Evolutionary conservation across 2,888 invertebrate genomes (phyloP), one percentile per base, ranked within the genome.

Genomic region (Eumacrocentrus americanus): DNA sequence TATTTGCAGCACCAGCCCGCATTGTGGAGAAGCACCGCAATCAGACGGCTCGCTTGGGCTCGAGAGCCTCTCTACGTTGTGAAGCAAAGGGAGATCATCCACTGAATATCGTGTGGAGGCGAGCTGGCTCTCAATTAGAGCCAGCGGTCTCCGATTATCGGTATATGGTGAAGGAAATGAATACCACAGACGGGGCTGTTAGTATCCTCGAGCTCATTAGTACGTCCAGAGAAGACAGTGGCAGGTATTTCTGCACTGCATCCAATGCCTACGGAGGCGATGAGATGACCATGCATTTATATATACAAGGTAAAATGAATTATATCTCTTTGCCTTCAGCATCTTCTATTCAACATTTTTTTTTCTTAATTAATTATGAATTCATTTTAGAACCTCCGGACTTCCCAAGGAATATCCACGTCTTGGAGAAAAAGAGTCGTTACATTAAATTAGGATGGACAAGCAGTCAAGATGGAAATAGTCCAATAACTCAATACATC

Each of bases 251-350:
- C 53, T 96, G 96, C 79, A 87, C 90, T 64, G 94, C 94, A 0
- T 90, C 90, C 70, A 97, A 96, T 81, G 87, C 91, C 51, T 96
- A 92, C 76, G 97, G 96, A 6, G 90, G 91, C 70, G 95, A 95
- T 74, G 91, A 93, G 80, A 92, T 94, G 88, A 89, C 91, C 54
- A 92, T 95, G 78, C 92, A 94, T 76, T 86, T 96, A 62, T 90
- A 94, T 53, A 92, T 96, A 23, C 93, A 95, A 84, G 91, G 93
- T 92, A 82, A 20, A 5, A 25, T 12, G 25, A 50, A 22, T 25
- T 40, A 40, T 23, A 29, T 9, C 14, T n/a, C n/a, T n/a, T n/a
- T n/a, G n/a, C n/a, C n/a, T n/a, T n/a, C n/a, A n/a, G n/a, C n/a
- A n/a, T 9, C 25, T 18, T n/a, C 25, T 34, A 47, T 47, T 18